phyloP scores from a whole-genome alignment of 2,797 vertebrate genomes.

The Ctenosaura bakeri region DNA sequence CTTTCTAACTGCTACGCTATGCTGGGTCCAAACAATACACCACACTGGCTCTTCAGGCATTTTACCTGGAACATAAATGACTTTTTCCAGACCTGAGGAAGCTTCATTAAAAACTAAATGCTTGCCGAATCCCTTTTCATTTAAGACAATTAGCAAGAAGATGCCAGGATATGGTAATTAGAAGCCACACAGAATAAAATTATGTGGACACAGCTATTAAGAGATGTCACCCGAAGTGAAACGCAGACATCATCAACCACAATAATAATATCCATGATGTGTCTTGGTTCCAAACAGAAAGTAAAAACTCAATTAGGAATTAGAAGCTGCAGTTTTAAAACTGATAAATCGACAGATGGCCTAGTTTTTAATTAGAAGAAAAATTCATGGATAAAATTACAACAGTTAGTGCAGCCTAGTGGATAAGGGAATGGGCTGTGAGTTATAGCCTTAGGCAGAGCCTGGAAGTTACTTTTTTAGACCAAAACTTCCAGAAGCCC shows the following conservation, averaged over 20 bases:
- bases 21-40: no score
- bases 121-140: background rate
- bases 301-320: background rate
- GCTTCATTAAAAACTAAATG: slow-evolving; percentile 17
- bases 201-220: background rate
- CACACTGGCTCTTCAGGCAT: background rate
- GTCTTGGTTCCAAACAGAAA: background rate
- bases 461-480: no score
- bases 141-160: slow-evolving; percentile 17
- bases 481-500: no score
- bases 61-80: background rate
- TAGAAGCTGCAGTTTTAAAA: background rate
- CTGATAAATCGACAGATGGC: background rate
- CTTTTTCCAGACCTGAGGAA: background rate
- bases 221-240: slow-evolving; percentile 5
- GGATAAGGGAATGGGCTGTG: background rate
- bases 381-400: background rate
- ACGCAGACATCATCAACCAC: background rate
- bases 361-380: slow-evolving; percentile 8
- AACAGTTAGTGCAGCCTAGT: background rate
- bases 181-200: slow-evolving; percentile 4
- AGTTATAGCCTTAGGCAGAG: background rate
- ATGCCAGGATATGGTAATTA: slow-evolving; percentile 17
- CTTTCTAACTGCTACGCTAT: no score
- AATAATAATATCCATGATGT: background rate